These are phyloP conservation scores for Chymomyza costata DNA, from an alignment of 1,140 invertebrate species.

Conservation along the genomic window DNA sequence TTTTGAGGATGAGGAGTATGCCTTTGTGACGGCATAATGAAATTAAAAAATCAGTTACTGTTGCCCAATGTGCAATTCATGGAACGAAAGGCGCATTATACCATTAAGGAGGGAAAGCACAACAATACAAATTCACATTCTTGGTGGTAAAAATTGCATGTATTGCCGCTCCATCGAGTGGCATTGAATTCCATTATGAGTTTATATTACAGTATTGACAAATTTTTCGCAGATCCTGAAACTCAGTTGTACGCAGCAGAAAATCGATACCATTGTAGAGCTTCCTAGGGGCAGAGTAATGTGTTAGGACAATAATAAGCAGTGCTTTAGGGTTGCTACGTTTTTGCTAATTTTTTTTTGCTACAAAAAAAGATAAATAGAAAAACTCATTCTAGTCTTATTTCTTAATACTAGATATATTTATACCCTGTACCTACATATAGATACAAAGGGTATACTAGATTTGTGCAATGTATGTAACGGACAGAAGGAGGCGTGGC, in stretches of 20 bases:
- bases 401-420: too few species aligned
- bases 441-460: too few species aligned
- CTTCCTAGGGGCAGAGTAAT: too few species aligned
- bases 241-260: slow-evolving; percentile 30
- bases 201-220: slow-evolving; percentile 58
- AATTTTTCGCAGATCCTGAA: slow-evolving; percentile 44
- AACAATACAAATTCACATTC: slow-evolving; percentile 47
- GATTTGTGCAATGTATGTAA: too few species aligned
- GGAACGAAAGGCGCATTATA: slow-evolving; percentile 57
- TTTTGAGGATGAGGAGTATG: slow-evolving; percentile 25
- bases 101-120: slow-evolving; percentile 63
- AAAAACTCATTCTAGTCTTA: too few species aligned
- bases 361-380: too few species aligned
- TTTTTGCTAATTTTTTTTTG: too few species aligned
- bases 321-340: too few species aligned
- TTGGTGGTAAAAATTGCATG: slow-evolving; percentile 10
- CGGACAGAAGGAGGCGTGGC: too few species aligned
- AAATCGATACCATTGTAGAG: too few species aligned
- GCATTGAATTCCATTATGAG: slow-evolving; percentile 25
- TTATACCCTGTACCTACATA: too few species aligned
- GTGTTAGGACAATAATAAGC: too few species aligned
- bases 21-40: slow-evolving; percentile 69
- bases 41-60: slow-evolving; percentile 74
- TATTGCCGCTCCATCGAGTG: slow-evolving; percentile 17
- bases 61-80: slow-evolving; percentile 39